Base-by-base conservation (phyloP, 2,113 vertebrate genomes). In the Vanacampus margaritifer region DNA sequence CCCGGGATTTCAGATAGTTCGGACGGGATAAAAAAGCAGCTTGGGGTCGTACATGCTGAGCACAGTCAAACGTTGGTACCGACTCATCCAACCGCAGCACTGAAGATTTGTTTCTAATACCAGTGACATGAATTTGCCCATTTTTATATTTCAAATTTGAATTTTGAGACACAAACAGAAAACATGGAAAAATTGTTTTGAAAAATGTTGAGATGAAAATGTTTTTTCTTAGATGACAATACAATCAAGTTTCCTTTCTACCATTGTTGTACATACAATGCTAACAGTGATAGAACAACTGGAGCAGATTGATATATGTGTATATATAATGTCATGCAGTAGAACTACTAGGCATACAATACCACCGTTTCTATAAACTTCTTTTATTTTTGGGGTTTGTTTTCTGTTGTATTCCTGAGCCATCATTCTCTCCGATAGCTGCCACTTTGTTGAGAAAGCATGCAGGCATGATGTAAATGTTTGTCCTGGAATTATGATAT, bases 381-480 rank as follows among this genome's bases (percentile, higher is more conserved):
- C 26, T 57, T 16, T 32, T 57, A 2, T 61, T 60, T 57, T 57
- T 24, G 84, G 86, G n/a, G 12, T 89, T 91, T 88, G 89, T 73
- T 90, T 90, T 89, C 66, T 8, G 74, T 89, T 91, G 89, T 89
- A 82, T 92, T 91, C 95, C 95, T 91, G 96, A 96, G 95, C 96
- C 96, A 95, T 94, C 92, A 92, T 96, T 93, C 94, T 95, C 95
- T 98, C 93, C 93, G 93, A 91, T 96, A 93, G 94, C 94, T 92
- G 93, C 92, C 96, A 95, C 96, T 98, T 95, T 96, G 95, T 94
- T 96, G 95, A 96, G 94, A 96, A 96, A 92, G 97, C 97, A 99
- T 99, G 97, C 96, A 96, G 97, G 97, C 97, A 99, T 99, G 97
- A 99, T 99, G 97, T 99, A 96, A 96, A 99, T 98, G 98, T 99